Percentiles rank a stretch among this genome's conserved stretches.
phyloP scores from a whole-genome alignment of 2,113 vertebrate species.

The Camelus dromedarius region DNA sequence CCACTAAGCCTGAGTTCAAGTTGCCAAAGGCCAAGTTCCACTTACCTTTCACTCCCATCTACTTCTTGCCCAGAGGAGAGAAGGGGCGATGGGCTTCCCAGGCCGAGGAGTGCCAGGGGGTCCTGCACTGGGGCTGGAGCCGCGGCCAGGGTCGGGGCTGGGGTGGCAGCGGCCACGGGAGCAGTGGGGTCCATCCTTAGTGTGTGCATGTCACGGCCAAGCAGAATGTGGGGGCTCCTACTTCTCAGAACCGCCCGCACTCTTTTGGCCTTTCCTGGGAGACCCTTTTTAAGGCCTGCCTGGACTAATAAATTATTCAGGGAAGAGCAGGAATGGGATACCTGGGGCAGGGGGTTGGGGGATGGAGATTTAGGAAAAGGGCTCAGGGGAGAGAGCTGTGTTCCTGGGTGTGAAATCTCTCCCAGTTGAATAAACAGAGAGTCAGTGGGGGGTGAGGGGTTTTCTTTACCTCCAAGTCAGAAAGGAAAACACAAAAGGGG shows the following conservation, averaged over 20 bases:
- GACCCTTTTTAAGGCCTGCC: slow-evolving; percentile 82
- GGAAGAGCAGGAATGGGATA: background rate
- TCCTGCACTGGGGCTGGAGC: background rate
- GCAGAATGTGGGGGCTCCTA: background rate
- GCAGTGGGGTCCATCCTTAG: slow-evolving; percentile 36
- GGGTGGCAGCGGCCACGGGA: background rate
- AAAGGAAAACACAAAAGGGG: slow-evolving; percentile 91
- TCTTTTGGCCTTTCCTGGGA: slow-evolving; percentile 42
- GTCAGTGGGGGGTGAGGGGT: slow-evolving; percentile 80
- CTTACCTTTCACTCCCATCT: slow-evolving; percentile 75
- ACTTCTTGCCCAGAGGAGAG: background rate
- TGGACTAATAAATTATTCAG: slow-evolving; percentile 75
- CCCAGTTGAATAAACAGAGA: slow-evolving; percentile 91
- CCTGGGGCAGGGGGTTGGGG: background rate
- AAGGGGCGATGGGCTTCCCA: background rate
- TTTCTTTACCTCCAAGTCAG: slow-evolving; percentile 80
- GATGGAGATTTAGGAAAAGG: slow-evolving; percentile 50
- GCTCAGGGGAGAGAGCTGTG: slow-evolving; percentile 26
- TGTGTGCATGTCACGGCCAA: background rate
- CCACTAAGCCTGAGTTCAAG: background rate
- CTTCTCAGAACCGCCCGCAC: slow-evolving; percentile 31
- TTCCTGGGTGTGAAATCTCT: slow-evolving; percentile 86
- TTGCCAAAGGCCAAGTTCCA: background rate
- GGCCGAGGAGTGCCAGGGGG: background rate
- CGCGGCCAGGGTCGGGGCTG: slow-evolving; percentile 51